phyloP scores from a whole-genome alignment of 2,797 vertebrate genomes.

The Pagetopsis macropterus region DNA sequence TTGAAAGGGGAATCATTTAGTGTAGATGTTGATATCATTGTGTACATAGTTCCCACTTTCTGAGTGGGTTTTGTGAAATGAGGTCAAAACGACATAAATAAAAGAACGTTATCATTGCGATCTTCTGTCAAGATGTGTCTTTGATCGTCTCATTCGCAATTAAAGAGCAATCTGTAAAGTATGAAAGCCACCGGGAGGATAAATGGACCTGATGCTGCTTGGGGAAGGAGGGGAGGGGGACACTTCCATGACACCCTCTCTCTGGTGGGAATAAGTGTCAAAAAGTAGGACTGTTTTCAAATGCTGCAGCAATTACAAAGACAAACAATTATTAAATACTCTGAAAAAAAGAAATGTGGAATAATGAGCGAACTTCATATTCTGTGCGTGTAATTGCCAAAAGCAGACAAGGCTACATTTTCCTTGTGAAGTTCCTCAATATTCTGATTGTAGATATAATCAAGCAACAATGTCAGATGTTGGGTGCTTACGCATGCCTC shows the following conservation, averaged over 20 bases:
- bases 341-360: conserved; percentile 4
- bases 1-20: background rate
- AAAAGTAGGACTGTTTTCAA: conserved; percentile 36
- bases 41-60: background rate
- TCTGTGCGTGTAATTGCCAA: conserved; percentile 45
- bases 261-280: conserved; percentile 57
- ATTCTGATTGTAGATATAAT: conserved; percentile 76
- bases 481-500: conserved; percentile 42
- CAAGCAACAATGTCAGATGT: conserved; percentile 72
- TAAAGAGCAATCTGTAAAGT: conserved; percentile 49
- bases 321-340: conserved; percentile 46
- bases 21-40: background rate
- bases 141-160: conserved; percentile 53
- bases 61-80: conserved; percentile 8
- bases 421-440: conserved; percentile 64
- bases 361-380: conserved; percentile 57
- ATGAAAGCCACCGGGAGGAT: conserved; percentile 38
- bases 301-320: conserved; percentile 45
- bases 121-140: conserved; percentile 32
- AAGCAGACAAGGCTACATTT: conserved; percentile 45
- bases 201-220: conserved; percentile 33
- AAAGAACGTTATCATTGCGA: conserved; percentile 7
- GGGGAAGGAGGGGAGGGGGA: background rate
- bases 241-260: conserved; percentile 39
- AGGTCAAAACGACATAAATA: conserved; percentile 26